These are phyloP conservation scores for Autographa gamma DNA, from an alignment of 2,888 invertebrate species.

Conservation along the genomic window DNA sequence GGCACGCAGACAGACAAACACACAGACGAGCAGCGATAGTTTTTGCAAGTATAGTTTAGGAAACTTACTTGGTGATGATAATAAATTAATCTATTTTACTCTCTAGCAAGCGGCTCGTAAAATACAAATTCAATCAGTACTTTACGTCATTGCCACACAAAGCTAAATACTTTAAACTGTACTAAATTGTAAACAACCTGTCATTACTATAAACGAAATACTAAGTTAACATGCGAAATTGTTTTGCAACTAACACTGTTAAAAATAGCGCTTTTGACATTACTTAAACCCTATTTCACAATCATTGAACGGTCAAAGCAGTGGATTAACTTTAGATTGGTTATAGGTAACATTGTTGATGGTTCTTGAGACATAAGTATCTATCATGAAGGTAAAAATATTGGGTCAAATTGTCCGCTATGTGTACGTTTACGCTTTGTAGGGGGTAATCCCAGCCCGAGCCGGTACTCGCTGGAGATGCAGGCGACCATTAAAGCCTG, in stretches of 20 bases:
- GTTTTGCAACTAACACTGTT: conserved; percentile 58
- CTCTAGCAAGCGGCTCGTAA: conserved; percentile 66
- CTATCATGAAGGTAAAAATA: conserved; percentile 48
- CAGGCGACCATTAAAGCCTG: conserved; percentile 51
- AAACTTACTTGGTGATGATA: conserved; percentile 43
- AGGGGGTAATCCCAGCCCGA: conserved; percentile 51
- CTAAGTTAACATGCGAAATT: conserved; percentile 66
- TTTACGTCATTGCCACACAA: conserved; percentile 69
- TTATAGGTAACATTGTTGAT: conserved; percentile 42
- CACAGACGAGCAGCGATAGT: not conserved
- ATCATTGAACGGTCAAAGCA: conserved; percentile 40
- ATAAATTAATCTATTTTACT: conserved; percentile 65
- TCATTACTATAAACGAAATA: conserved; percentile 62
- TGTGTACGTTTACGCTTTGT: conserved; percentile 25
- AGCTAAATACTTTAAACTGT: conserved; percentile 65
- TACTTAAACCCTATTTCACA: conserved; percentile 57
- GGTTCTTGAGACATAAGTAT: conserved; percentile 40
- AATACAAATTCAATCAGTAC: conserved; percentile 72
- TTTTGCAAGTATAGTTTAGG: conserved; percentile 23
- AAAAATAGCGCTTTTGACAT: conserved; percentile 62
- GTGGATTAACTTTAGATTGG: conserved; percentile 52
- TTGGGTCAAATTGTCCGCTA: conserved; percentile 36
- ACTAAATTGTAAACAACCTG: conserved; percentile 60
- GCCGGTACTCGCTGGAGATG: conserved; percentile 27
- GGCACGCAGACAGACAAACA: not conserved